Evolutionary conservation across 2,797 vertebrate species (phyloP), one percentile per base, ranked within the genome.

Genomic region (Acanthornis magna): DNA sequence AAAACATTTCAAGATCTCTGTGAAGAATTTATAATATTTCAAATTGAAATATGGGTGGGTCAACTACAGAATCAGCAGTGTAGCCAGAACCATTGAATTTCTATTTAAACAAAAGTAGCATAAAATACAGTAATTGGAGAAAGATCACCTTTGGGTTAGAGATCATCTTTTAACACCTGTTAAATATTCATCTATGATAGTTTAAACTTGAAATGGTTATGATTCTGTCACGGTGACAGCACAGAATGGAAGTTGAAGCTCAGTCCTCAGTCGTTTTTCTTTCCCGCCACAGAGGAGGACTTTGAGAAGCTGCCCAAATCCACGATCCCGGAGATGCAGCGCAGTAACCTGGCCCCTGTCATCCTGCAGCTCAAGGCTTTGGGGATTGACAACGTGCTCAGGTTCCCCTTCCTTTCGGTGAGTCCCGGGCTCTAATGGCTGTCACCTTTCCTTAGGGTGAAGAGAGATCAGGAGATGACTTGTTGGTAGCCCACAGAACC

Each of bases 271-370:
- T 3, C 38, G 75, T 96, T 82, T 96, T 71, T 83, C 91, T 93
- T 23, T 86, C 53, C 20, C 61, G 9, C 29, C n/a, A 20, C 97
- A 99, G 99, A 99, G 98, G 99, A 99, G 91, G 99, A 99, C 97
- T 99, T 99, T 92, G 99, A 99, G 97, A 98, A 99, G 97, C 91
- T 99, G 95, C 99, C 99, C 2, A 98, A 98, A 26, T 98, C 98
- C 43, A 99, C 99, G 0, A 98, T 99, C 60, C 99, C 99, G 1
- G 99, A 99, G 98, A 99, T 99, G 99, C 99, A 99, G 97, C 98
- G 99, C 88, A 99, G 99, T 84, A 99, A 99, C 97, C 97, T 99
- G 93, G 98, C 99, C 4, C 99, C 99, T 3, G 99, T 99, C 96
- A 98, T 99, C 97, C 98, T 99, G 92, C 99, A 99, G 98, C 98